Conservation (phyloP, 2,888 invertebrate genomes). For the Plebejus anna region DNA sequence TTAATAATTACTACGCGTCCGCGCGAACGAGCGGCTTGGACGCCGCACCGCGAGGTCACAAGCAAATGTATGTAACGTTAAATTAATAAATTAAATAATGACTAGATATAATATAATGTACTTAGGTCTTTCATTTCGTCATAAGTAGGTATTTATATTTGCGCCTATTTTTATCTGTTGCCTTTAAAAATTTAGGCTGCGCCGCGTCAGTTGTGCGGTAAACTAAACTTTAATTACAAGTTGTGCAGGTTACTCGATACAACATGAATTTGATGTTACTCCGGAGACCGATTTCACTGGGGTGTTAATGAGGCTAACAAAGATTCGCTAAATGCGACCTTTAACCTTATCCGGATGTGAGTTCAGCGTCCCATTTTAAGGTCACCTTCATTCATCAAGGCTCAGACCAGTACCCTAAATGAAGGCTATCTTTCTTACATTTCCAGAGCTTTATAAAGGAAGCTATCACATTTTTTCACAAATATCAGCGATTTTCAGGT, state of each 20-base stretch:
- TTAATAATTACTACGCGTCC: no score
- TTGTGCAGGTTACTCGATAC: background rate
- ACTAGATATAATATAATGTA: no score
- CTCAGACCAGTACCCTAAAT: background rate
- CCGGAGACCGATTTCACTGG: background rate
- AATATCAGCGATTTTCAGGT: no score
- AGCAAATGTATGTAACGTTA: no score
- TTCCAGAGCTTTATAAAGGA: background rate
- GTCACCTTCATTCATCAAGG: background rate
- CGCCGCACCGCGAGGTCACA: no score
- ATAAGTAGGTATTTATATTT: no score
- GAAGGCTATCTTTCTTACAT: background rate
- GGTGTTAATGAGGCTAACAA: background rate
- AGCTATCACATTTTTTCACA: no score
- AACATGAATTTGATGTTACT: background rate
- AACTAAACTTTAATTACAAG: background rate
- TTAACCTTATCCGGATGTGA: background rate
- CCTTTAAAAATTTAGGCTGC: no score
- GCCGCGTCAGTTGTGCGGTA: background rate
- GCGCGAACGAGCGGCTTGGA: no score
- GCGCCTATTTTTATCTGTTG: no score
- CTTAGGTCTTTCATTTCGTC: no score
- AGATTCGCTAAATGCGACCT: background rate
- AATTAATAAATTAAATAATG: no score
- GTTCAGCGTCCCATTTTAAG: background rate